Evolutionary conservation across 2,113 vertebrate species (phyloP).

Genomic region (Lonchura striata): DNA sequence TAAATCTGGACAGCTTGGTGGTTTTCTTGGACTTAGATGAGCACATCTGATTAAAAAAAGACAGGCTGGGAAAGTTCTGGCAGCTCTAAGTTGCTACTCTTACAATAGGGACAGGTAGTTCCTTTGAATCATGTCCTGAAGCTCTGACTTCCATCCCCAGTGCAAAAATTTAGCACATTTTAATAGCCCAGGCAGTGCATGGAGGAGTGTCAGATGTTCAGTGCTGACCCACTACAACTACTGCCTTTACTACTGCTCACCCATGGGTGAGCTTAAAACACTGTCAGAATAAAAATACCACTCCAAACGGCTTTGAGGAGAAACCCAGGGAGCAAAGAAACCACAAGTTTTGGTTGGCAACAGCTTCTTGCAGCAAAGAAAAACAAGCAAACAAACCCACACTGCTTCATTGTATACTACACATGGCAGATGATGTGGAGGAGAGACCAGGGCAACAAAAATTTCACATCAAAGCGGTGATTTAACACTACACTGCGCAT

Average conservation of each 20-base stretch:
- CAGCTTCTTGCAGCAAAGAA: not conserved
- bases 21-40: not conserved
- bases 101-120: not conserved
- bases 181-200: not conserved
- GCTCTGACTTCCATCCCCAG: not conserved
- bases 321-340: not conserved
- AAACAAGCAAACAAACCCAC: not conserved
- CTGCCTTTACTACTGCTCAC: not conserved
- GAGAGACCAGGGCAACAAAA: not conserved
- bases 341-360: not conserved
- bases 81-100: fast-evolving
- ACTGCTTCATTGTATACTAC: not conserved
- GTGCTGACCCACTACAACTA: not conserved
- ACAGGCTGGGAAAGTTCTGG: not conserved
- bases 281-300: not conserved
- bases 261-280: not conserved
- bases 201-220: not conserved
- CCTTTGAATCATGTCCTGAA: not conserved
- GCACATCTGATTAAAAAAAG: not conserved
- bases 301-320: not conserved
- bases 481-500: not conserved
- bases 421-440: fast-evolving
- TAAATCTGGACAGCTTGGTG: not conserved
- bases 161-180: not conserved
- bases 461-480: fast-evolving